These are phyloP conservation scores for Dicyrtoma fusca DNA, from an alignment of 2,888 invertebrate species.

Conservation along the genomic window DNA sequence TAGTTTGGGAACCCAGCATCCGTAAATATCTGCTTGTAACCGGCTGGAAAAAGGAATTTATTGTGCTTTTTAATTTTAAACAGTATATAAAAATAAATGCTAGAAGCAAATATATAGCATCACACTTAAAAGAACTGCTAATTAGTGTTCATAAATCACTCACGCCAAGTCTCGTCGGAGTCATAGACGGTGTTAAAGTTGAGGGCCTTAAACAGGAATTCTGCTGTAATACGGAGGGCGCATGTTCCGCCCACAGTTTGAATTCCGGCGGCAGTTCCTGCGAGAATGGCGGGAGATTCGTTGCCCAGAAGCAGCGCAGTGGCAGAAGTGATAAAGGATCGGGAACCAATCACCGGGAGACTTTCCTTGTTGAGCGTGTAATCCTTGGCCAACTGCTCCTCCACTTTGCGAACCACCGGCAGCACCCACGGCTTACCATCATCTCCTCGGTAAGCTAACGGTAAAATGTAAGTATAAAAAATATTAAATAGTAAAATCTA, in stretches of 20 bases:
- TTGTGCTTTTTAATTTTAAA: too few relatives aligned
- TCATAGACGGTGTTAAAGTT: conserved; percentile 69
- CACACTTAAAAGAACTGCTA: too few relatives aligned
- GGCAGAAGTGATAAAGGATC: conserved; percentile 75
- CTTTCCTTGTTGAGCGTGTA: conserved; percentile 90
- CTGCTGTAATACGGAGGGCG: conserved; percentile 84
- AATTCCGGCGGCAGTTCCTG: conserved; percentile 79
- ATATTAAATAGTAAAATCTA: too few relatives aligned
- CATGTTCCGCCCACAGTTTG: conserved; percentile 96
- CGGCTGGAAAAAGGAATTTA: conserved; percentile 68
- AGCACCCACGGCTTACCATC: conserved; percentile 96
- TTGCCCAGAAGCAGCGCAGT: conserved; percentile 83
- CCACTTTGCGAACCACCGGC: conserved; percentile 90
- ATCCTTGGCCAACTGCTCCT: conserved; percentile 79
- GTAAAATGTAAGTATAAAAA: too few relatives aligned
- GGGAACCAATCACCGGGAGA: conserved; percentile 85
- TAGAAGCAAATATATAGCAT: too few relatives aligned
- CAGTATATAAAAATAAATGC: too few relatives aligned
- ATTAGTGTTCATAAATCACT: too few relatives aligned
- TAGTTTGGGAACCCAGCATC: conserved; percentile 80
- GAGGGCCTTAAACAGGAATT: conserved; percentile 74
- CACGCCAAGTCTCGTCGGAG: conserved; percentile 95
- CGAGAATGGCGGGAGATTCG: conserved; percentile 71
- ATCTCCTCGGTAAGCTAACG: conserved; percentile 84
- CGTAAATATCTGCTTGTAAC: conserved; percentile 85